Conservation (phyloP, 2,888 invertebrate species). For the Phyllotreta striolata region DNA sequence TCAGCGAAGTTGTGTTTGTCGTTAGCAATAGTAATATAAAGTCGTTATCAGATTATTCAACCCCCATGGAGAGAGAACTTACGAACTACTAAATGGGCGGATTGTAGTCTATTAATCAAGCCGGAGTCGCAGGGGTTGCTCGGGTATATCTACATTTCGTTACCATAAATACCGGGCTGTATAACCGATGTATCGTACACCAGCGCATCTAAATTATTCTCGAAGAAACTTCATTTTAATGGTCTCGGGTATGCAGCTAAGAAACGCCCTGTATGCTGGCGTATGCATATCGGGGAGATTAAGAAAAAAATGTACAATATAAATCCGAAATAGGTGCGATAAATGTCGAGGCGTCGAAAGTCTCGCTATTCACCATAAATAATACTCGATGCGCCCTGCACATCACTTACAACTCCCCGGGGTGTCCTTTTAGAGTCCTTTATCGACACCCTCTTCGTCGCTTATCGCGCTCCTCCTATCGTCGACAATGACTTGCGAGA, state of each 20-base stretch:
- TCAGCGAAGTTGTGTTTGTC: slow-evolving; percentile 46
- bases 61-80: slow-evolving; percentile 52
- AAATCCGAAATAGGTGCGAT: neutral
- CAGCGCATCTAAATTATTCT: slow-evolving; percentile 49
- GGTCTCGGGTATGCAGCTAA: too few species aligned
- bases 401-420: slow-evolving; percentile 51
- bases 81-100: slow-evolving; percentile 58
- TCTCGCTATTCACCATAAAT: slow-evolving; percentile 40
- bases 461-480: slow-evolving; percentile 54
- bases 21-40: slow-evolving; percentile 51
- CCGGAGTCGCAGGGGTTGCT: slow-evolving; percentile 46
- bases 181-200: too few species aligned
- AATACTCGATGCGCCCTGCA: slow-evolving; percentile 43
- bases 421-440: slow-evolving; percentile 54
- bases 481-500: slow-evolving; percentile 44
- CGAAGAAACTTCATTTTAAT: too few species aligned
- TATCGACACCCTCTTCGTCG: slow-evolving; percentile 54
- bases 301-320: slow-evolving; percentile 5
- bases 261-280: neutral
- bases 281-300: neutral
- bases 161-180: slow-evolving; percentile 51
- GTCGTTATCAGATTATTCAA: slow-evolving; percentile 58
- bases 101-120: slow-evolving; percentile 58
- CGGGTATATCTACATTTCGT: slow-evolving; percentile 50
- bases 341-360: slow-evolving; percentile 29